Percentiles rank a stretch among this genome's conserved stretches.
Conservation (phyloP, 2,888 invertebrate species). For the Norana najaformis region DNA sequence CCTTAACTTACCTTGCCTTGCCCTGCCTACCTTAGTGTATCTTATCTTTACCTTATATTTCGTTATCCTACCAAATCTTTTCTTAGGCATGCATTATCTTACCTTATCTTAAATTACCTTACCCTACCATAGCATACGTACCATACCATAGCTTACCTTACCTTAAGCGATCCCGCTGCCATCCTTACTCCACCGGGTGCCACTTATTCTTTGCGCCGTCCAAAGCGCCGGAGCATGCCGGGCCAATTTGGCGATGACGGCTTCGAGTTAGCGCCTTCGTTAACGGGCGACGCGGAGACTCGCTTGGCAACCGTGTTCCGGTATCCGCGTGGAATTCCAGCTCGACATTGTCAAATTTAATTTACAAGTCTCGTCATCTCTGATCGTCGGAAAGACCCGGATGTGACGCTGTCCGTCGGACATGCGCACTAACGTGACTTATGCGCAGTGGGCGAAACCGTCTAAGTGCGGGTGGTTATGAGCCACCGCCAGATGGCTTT, state of each 20-base stretch:
- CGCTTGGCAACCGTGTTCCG: neutral
- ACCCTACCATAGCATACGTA: neutral
- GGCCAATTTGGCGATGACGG: neutral
- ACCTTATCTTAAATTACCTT: neutral
- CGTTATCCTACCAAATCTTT: neutral
- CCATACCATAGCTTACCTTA: neutral
- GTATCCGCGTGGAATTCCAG: neutral
- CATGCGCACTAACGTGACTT: slow-evolving; percentile 2
- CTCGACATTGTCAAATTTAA: slow-evolving; percentile 13
- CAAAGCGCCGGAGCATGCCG: neutral
- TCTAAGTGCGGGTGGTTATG: neutral
- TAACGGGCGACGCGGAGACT: neutral
- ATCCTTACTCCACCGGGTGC: neutral
- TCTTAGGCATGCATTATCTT: too few species aligned
- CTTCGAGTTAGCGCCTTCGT: neutral
- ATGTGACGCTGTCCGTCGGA: neutral
- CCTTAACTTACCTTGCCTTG: neutral
- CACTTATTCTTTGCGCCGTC: neutral
- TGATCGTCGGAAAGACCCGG: neutral
- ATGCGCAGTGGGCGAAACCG: neutral
- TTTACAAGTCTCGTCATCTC: slow-evolving; percentile 13
- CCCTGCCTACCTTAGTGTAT: too few species aligned
- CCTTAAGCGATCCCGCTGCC: too few species aligned
- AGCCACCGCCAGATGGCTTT: neutral
- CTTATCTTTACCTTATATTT: too few species aligned